Evolutionary conservation across 2,113 vertebrate genomes (phyloP).

Genomic region (Limanda limanda): DNA sequence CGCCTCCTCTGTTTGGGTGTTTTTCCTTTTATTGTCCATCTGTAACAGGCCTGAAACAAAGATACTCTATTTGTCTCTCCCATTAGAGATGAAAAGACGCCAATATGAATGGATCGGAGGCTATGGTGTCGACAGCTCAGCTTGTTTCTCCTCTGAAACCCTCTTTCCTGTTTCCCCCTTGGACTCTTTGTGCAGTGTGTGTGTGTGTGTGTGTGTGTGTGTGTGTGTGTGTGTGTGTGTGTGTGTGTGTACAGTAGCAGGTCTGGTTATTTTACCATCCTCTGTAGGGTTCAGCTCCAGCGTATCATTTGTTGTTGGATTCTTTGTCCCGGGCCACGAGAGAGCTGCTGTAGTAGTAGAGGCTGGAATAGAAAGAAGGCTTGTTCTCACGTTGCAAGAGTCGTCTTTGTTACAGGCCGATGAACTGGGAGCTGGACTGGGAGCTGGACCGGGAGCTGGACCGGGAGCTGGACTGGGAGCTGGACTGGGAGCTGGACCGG

Average conservation of each 20-base stretch:
- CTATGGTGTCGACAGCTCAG: slow-evolving; percentile 27
- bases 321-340: slow-evolving; percentile 46
- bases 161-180: slow-evolving; percentile 9
- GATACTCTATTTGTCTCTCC: slow-evolving; percentile 50
- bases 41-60: slow-evolving; percentile 48
- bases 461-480: slow-evolving; percentile 35
- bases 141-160: slow-evolving; percentile 13
- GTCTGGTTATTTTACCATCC: slow-evolving; percentile 34
- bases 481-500: slow-evolving; percentile 41
- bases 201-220: too few species aligned
- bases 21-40: slow-evolving; percentile 55
- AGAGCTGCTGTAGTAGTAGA: slow-evolving; percentile 38
- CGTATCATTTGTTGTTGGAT: slow-evolving; percentile 41
- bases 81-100: slow-evolving; percentile 51
- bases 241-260: slow-evolving; percentile 10
- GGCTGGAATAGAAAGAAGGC: slow-evolving; percentile 21
- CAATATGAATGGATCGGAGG: slow-evolving; percentile 40
- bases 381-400: slow-evolving; percentile 39
- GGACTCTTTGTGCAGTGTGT: slow-evolving; percentile 2
- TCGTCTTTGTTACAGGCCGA: slow-evolving; percentile 40
- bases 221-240: slow-evolving; percentile 8
- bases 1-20: slow-evolving; percentile 37
- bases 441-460: slow-evolving; percentile 43
- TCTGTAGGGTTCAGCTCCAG: slow-evolving; percentile 35
- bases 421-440: slow-evolving; percentile 42